Evolutionary conservation across 2,797 vertebrate species (phyloP), one percentile per base, ranked within the genome.

Genomic region (Sebastes iracundus): DNA sequence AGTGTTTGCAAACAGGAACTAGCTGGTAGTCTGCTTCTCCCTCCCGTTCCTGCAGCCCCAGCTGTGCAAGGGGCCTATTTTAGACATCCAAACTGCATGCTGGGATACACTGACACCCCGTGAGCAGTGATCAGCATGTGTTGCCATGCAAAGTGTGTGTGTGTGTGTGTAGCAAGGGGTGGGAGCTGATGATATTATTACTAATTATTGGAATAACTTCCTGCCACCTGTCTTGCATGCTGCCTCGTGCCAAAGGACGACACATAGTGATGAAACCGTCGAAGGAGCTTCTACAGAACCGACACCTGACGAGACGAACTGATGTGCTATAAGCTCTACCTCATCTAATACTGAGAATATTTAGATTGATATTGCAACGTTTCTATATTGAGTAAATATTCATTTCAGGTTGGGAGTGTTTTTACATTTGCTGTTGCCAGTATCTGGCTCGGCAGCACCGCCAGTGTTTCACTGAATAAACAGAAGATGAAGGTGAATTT

Each of bases 201-300:
- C 93, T 96, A 96, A 97, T 97, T 96, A 97, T 96, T 97, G 95
- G 96, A 97, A 98, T 97, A 97, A 97, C 96, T 96, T 96, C 96
- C 96, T 96, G 95, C 97, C 97, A 98, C 97, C 97, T 98, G 97
- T 97, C 97, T 96, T 92, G 89, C 88, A 38, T 91, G 88, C 87
- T 94, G 92, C 93, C 84, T 92, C 73, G 93, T 97, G 97, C 97
- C 97, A 98, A 97, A 95, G 74, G 58, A 90, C 93, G 95, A 64
- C 63, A 87, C 94, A 97, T 95, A 93, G 96, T 94, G 95, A 97
- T 97, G 97, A 97, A 97, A 96, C 94, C 91, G 94, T 96, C 96
- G 25, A 76, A 83, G 81, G 71, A 58, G 49, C 76, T 58, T 78
- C 52, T 16, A 94, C 94, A 94, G 92, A 93, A 55, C 95, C 94